These are phyloP conservation scores for Melieria omissa DNA, from an alignment of 2,888 invertebrate species.

Conservation along the genomic window DNA sequence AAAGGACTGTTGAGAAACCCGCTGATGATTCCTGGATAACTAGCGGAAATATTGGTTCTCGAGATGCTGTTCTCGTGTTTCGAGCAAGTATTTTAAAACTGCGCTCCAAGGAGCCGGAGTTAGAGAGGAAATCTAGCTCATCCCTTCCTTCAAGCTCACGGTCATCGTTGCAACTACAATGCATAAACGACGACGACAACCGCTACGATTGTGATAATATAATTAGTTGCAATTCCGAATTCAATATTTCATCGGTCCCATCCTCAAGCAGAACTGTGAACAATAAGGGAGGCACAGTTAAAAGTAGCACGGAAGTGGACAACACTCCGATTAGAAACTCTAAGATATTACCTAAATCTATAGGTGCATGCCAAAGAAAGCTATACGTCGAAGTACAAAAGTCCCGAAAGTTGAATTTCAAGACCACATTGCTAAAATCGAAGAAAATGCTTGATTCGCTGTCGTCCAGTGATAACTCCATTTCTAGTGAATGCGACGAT, in stretches of 20 bases:
- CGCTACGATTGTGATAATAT: neutral
- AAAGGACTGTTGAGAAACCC: conserved; percentile 38
- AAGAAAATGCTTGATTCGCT: conserved; percentile 50
- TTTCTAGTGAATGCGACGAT: conserved; percentile 62
- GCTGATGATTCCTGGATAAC: conserved; percentile 68
- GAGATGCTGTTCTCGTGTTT: conserved; percentile 75
- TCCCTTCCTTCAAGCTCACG: neutral
- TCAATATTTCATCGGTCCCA: neutral
- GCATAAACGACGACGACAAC: neutral
- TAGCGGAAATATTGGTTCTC: conserved; percentile 73
- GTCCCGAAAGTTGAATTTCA: neutral
- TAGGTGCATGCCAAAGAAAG: neutral
- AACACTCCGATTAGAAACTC: neutral
- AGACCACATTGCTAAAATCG: neutral
- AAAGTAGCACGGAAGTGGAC: neutral
- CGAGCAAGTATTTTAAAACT: conserved; percentile 71
- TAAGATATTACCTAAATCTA: conserved; percentile 8
- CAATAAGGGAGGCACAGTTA: neutral
- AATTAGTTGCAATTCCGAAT: neutral
- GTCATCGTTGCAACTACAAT: neutral
- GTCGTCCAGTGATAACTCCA: conserved; percentile 63
- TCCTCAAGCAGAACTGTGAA: neutral
- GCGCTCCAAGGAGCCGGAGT: conserved; percentile 33
- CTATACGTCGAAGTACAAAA: conserved; percentile 5
- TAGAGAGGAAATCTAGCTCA: neutral